These are phyloP conservation scores for Muscina levida DNA, from an alignment of 2,888 invertebrate genomes.

Conservation along the genomic window DNA sequence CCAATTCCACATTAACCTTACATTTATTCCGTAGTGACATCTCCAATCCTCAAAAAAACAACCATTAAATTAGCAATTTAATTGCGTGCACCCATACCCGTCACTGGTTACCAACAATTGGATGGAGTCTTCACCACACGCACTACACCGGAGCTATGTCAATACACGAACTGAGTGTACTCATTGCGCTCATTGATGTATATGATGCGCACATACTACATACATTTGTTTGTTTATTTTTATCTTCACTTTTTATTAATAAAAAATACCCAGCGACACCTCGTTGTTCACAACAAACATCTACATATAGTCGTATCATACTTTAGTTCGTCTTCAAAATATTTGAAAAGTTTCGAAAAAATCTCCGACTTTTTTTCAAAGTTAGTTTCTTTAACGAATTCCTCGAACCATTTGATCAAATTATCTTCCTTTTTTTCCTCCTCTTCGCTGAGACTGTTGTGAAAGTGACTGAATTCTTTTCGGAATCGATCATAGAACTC, in stretches of 20 bases:
- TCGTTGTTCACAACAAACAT: constrained; percentile 25
- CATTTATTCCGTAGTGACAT: too few species aligned
- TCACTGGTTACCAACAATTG: too few species aligned
- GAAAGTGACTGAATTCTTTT: neutral
- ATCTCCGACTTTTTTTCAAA: constrained; percentile 5
- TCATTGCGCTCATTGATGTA: neutral
- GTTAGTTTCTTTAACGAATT: neutral
- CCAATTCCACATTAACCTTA: too few species aligned
- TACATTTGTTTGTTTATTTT: neutral
- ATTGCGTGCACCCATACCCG: too few species aligned
- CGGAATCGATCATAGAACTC: constrained; percentile 22
- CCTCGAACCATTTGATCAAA: constrained; percentile 11
- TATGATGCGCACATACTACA: neutral
- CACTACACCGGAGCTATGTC: too few species aligned
- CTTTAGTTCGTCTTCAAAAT: constrained; percentile 18
- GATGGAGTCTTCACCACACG: too few species aligned
- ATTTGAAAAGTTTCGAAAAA: neutral
- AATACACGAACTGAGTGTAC: too few species aligned
- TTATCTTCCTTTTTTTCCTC: neutral
- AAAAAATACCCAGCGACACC: neutral
- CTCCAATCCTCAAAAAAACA: too few species aligned
- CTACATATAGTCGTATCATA: constrained; percentile 22
- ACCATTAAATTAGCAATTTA: too few species aligned
- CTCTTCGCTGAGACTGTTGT: constrained; percentile 17
- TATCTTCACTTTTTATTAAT: constrained; percentile 17